Conservation (phyloP, 2,888 invertebrate genomes). For the Stramonita haemastoma region DNA sequence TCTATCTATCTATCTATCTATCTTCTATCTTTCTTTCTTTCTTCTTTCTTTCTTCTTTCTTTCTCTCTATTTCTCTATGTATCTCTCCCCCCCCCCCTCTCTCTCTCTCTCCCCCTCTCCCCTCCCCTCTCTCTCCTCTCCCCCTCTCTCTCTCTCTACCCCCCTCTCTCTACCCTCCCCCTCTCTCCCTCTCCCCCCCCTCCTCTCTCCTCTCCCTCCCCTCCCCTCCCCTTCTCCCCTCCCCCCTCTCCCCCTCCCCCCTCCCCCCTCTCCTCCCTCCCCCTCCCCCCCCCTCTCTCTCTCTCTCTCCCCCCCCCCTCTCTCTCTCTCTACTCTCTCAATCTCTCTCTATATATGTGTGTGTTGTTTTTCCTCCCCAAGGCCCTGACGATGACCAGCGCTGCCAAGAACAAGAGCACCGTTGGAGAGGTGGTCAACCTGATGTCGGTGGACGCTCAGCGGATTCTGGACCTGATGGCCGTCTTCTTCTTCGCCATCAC, state of each 20-base stretch:
- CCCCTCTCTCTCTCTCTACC: not conserved
- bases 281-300: too few relatives aligned
- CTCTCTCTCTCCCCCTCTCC: too few relatives aligned
- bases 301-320: not conserved
- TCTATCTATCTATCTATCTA: not conserved
- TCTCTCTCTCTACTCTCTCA: too few relatives aligned
- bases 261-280: not conserved
- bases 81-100: not conserved
- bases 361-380: not conserved
- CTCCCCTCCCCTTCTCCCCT: not conserved
- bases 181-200: not conserved
- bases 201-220: not conserved
- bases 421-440: slow-evolving; percentile 75
- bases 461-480: slow-evolving; percentile 72
- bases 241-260: not conserved
- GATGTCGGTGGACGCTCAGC: slow-evolving; percentile 77
- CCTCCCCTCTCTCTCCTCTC: too few relatives aligned
- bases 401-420: slow-evolving; percentile 68
- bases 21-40: not conserved
- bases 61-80: not conserved
- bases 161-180: too few relatives aligned
- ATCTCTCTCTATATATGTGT: not conserved
- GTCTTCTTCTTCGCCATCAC: slow-evolving; percentile 70
- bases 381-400: slow-evolving; percentile 74
- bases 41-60: not conserved